Base-by-base conservation (phyloP, 2,113 vertebrate species). In the Mus spicilegus region DNA sequence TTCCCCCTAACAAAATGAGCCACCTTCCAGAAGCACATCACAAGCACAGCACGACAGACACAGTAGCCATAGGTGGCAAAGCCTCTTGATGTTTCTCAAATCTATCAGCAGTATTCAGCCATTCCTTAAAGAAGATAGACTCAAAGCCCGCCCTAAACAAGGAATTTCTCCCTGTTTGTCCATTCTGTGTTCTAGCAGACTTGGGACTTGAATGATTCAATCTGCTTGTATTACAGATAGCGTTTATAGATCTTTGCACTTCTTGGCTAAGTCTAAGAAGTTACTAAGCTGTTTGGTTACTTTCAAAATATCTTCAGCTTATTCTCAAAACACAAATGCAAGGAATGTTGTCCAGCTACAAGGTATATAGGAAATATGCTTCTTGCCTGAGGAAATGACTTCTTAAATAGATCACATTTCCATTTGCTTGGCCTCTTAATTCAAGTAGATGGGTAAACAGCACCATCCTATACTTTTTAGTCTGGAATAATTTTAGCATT, bases 251-350 rank as follows among this genome's bases (percentile, higher is more conserved):
- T 90, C 73, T 80, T 73, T 26, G 51, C 76, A 80, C 39, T 78
- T 76, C 33, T 85, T 76, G 70, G 33, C 72, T 93, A 56, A 93
- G 67, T 72, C 67, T 91, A 42, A 82, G 42, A 89, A 90, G n/a
- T 84, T 76, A 92, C 88, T 61, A 93, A 13, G 77, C 26, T 70
- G 93, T 46, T 85, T 67, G 51, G 54, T 67, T 91, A 91, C 67
- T 95, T 94, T 54, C 89, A 95, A 97, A 95, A 91, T 84, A 93
- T 89, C 90, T 92, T 73, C 56, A 91, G 90, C 72, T 96, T 72
- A 78, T 78, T 82, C 81, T 96, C 87, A 92, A 97, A 90, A 97
- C 92, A 96, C 70, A 95, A 90, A 91, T 33, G 73, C 56, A 89
- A 67, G 12, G 36, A 73, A 94, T 82, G 91, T 93, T 75, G 28